Percentiles rank a stretch among this genome's conserved stretches.
These are phyloP conservation scores for Pachypeltis micranthus DNA, from an alignment of 1,140 invertebrate species.

Conservation along the genomic window DNA sequence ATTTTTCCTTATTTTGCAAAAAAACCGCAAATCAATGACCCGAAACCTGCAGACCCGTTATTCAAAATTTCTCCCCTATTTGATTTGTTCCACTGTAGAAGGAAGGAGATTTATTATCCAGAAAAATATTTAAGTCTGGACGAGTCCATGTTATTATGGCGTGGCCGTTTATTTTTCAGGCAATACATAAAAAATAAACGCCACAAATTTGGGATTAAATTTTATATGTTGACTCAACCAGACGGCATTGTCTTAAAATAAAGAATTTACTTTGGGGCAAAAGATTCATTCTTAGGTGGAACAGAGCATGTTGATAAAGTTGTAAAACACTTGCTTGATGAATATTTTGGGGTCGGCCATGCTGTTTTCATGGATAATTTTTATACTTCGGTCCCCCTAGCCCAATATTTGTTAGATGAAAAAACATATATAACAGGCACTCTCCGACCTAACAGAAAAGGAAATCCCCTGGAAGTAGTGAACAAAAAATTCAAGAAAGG, in stretches of 20 bases:
- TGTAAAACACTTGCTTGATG: constrained; percentile 18
- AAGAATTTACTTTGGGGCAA: constrained; percentile 28
- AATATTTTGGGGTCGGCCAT: constrained; percentile 23
- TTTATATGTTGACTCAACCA: constrained; percentile 31
- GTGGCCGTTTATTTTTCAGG: constrained; percentile 32
- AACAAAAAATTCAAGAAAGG: background rate
- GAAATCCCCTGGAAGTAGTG: background rate
- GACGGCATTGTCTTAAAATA: constrained; percentile 26
- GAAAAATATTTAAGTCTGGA: constrained; percentile 31
- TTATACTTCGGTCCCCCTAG: background rate
- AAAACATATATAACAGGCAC: background rate
- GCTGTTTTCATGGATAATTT: constrained; percentile 8
- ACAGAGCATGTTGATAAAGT: constrained; percentile 15
- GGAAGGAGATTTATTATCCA: constrained; percentile 16
- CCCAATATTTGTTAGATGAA: background rate
- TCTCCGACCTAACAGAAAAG: background rate
- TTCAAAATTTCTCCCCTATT: constrained; percentile 5
- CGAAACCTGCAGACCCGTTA: background rate
- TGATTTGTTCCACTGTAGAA: background rate
- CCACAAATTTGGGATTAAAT: constrained; percentile 34
- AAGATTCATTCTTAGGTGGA: constrained; percentile 2
- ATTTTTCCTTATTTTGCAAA: background rate
- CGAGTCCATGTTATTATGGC: constrained; percentile 33
- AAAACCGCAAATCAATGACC: too few relatives aligned
- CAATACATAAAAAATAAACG: constrained; percentile 36